Percentiles rank a stretch among this genome's conserved stretches.
phyloP scores from a whole-genome alignment of 2,888 invertebrate species.

The Drosophila eohydei region DNA sequence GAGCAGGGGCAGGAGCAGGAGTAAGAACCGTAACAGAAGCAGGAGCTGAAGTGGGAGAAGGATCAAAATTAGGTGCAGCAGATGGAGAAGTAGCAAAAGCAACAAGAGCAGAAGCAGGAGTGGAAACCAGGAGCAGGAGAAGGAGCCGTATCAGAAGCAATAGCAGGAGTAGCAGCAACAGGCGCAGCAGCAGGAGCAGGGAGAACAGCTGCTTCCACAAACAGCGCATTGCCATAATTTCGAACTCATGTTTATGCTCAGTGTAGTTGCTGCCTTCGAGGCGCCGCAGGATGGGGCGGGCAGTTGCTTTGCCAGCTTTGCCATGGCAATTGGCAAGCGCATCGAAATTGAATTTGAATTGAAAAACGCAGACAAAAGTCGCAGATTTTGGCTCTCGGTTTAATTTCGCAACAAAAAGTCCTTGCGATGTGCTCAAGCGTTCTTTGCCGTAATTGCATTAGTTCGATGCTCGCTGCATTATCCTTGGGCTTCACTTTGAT shows the following conservation, averaged over 20 bases:
- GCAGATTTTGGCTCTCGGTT: slow-evolving; percentile 30
- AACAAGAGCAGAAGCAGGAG: not conserved
- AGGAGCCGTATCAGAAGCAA: no score
- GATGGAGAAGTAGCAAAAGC: not conserved
- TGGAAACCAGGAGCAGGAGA: not conserved
- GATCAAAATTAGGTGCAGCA: not conserved
- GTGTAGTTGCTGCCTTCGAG: slow-evolving; percentile 28
- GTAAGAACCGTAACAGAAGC: no score
- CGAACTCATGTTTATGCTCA: slow-evolving; percentile 53
- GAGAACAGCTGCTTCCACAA: slow-evolving; percentile 41
- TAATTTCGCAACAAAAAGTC: slow-evolving; percentile 27
- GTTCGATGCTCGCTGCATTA: slow-evolving; percentile 28
- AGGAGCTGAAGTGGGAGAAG: not conserved
- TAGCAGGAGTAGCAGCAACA: not conserved
- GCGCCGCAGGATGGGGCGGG: not conserved
- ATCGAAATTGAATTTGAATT: slow-evolving; percentile 67
- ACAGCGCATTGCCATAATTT: slow-evolving; percentile 71
- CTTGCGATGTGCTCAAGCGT: slow-evolving; percentile 34
- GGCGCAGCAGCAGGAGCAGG: not conserved
- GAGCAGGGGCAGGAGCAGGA: not conserved
- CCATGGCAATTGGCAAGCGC: slow-evolving; percentile 56
- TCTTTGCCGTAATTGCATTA: slow-evolving; percentile 51
- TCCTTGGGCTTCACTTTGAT: slow-evolving; percentile 62
- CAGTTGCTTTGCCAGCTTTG: slow-evolving; percentile 36
- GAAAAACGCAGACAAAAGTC: slow-evolving; percentile 50